Percentiles rank a stretch among this genome's conserved stretches.
These are phyloP conservation scores for Urosaurus nigricauda DNA, from an alignment of 2,797 vertebrate genomes.

Conservation along the genomic window DNA sequence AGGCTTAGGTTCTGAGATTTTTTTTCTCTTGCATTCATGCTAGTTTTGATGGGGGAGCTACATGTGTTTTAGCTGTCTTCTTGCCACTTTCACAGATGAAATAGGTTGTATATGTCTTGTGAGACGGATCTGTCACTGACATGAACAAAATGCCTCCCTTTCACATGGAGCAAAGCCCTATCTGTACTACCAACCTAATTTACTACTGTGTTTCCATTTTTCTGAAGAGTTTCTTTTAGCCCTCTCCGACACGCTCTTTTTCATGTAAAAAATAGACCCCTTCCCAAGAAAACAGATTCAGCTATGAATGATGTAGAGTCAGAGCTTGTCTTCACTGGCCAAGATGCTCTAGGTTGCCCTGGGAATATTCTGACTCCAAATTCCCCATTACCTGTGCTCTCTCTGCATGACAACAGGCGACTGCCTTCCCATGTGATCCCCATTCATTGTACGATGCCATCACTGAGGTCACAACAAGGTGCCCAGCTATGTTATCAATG, in stretches of 20 bases:
- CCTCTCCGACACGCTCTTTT: background rate
- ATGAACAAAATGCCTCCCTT: background rate
- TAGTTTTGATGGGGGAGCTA: background rate
- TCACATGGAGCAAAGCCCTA: background rate
- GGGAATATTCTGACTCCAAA: no score
- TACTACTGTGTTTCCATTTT: background rate
- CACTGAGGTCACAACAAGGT: no score
- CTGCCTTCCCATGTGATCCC: no score
- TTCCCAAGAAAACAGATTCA: background rate
- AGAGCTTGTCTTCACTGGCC: no score
- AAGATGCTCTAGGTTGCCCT: no score
- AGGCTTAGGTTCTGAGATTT: conserved; percentile 28
- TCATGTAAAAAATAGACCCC: background rate
- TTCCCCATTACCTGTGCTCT: no score
- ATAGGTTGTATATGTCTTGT: background rate
- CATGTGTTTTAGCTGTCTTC: background rate
- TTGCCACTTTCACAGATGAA: background rate
- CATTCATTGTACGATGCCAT: no score
- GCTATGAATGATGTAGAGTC: background rate
- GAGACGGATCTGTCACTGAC: background rate
- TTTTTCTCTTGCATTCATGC: conserved; percentile 20
- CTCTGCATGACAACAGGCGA: no score
- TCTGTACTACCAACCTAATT: background rate
- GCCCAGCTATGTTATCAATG: no score
- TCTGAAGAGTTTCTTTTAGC: background rate